Conservation (phyloP, 2,113 vertebrate genomes). For the Syngnathus floridae region DNA sequence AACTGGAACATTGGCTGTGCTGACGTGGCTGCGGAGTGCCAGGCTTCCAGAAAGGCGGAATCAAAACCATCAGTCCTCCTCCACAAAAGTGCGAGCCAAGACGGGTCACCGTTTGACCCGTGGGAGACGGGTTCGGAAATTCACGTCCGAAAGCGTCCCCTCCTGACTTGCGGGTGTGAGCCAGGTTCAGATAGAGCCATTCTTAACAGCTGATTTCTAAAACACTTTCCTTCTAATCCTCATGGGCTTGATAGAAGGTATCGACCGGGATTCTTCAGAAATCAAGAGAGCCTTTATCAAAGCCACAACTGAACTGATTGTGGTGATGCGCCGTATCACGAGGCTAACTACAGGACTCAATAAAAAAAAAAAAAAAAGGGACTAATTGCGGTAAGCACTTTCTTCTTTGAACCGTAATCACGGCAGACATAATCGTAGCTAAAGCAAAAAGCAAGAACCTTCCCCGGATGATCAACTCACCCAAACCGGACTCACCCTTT, state of each 20-base stretch:
- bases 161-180: neutral
- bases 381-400: slow-evolving; percentile 12
- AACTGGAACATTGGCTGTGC: slow-evolving; percentile 54
- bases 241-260: no score
- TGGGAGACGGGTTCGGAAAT: neutral
- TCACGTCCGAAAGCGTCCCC: neutral
- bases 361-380: neutral
- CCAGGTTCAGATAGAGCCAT: neutral
- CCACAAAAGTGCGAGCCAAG: slow-evolving; percentile 27
- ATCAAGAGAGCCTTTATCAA: neutral
- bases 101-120: neutral
- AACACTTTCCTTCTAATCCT: no score
- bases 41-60: slow-evolving; percentile 58
- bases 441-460: neutral
- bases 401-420: slow-evolving; percentile 1
- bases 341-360: slow-evolving; percentile 12
- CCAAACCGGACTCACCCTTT: neutral
- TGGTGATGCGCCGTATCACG: slow-evolving; percentile 2
- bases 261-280: neutral
- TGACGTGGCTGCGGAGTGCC: slow-evolving; percentile 66
- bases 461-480: neutral
- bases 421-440: neutral
- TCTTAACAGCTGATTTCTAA: neutral
- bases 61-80: slow-evolving; percentile 47
- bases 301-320: slow-evolving; percentile 15